These are phyloP conservation scores for Menura novaehollandiae DNA, from an alignment of 2,113 vertebrate genomes.

Conservation along the genomic window DNA sequence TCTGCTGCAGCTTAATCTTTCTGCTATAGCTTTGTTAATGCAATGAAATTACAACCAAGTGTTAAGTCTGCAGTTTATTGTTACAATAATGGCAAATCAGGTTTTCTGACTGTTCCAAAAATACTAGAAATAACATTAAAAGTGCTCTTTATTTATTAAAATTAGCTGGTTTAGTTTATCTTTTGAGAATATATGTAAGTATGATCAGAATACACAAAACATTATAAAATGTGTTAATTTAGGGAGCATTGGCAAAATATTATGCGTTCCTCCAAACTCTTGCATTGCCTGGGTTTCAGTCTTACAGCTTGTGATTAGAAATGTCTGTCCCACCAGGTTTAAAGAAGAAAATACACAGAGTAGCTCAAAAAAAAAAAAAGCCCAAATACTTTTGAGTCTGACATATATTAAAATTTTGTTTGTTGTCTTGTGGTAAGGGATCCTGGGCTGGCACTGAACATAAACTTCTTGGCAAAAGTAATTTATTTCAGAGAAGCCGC, in stretches of 20 bases:
- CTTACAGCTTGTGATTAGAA: not conserved
- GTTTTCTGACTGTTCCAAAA: not conserved
- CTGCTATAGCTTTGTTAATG: not conserved
- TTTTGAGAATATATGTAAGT: not conserved
- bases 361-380: not conserved
- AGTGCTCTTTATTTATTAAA: not conserved
- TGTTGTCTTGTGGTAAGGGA: not conserved
- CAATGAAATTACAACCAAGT: not conserved
- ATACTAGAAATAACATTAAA: not conserved
- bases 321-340: not conserved
- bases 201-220: not conserved
- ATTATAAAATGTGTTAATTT: not conserved
- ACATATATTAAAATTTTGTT: not conserved
- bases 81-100: not conserved
- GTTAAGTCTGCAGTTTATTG: not conserved
- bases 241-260: not conserved
- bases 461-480: not conserved
- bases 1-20: not conserved
- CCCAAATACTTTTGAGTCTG: not conserved
- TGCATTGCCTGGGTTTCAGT: not conserved
- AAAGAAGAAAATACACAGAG: not conserved
- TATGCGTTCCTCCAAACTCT: not conserved
- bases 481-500: not conserved
- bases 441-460: not conserved
- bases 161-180: not conserved